Conservation (phyloP, 1,140 invertebrate genomes). For the Phymastichus coffea region DNA sequence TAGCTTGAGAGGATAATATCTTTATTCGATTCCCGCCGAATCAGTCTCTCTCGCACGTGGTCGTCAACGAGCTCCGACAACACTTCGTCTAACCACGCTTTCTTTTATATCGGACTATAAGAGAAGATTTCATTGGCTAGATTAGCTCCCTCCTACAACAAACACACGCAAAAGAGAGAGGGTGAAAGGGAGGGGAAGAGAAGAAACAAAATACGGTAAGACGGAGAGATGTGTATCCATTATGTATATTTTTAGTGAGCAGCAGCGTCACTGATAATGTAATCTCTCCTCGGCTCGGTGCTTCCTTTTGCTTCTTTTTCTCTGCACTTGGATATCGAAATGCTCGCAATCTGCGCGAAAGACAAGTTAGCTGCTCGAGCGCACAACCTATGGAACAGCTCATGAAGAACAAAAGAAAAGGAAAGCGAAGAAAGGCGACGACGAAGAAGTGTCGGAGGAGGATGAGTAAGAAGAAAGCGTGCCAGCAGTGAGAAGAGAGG, state of each 20-base stretch:
- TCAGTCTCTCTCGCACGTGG: too few relatives aligned
- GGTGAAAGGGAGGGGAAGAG: background rate
- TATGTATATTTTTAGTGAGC: slow-evolving; percentile 7
- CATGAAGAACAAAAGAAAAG: slow-evolving; percentile 22
- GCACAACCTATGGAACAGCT: slow-evolving; percentile 27
- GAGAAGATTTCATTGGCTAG: slow-evolving; percentile 19
- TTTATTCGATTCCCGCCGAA: background rate
- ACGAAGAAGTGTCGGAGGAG: slow-evolving; percentile 24
- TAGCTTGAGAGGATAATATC: background rate
- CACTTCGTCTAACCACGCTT: background rate
- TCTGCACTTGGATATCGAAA: slow-evolving; percentile 20
- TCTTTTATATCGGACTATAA: slow-evolving; percentile 15
- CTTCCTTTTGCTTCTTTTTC: background rate
- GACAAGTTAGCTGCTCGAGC: slow-evolving; percentile 25
- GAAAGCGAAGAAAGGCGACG: slow-evolving; percentile 32
- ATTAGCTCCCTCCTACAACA: slow-evolving; percentile 2
- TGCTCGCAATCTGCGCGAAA: slow-evolving; percentile 26
- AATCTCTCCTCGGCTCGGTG: background rate
- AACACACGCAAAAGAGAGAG: background rate
- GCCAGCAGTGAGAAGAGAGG: slow-evolving; percentile 20
- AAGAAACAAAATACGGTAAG: background rate
- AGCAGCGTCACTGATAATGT: slow-evolving; percentile 19
- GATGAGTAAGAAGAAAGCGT: slow-evolving; percentile 22
- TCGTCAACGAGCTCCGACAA: background rate
- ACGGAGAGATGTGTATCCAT: slow-evolving; percentile 16